Base-by-base conservation (phyloP, 64 coral and sea anemone genomes). In the Montipora capricornis region DNA sequence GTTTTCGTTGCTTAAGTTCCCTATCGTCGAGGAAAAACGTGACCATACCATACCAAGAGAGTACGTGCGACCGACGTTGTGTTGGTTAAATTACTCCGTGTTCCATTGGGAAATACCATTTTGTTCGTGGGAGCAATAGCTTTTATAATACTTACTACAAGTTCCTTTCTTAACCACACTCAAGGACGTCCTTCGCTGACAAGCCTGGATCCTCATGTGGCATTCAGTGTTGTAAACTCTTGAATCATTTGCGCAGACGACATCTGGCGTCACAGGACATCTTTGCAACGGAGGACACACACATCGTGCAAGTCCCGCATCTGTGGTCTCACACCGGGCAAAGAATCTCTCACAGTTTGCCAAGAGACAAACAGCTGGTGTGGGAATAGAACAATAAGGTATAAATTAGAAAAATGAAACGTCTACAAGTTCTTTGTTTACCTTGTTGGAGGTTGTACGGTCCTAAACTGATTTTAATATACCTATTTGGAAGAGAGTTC, bases 201-300 rank as follows among this genome's bases (percentile, higher is more conserved):
- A 95, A 5, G 94, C 76, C 44, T 88, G 77, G 10, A 76, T 84
- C 15, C 53, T 92, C 94, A 95, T 88, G 55, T 92, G 94, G 8
- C 94, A 95, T 67, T 92, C 90, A 52, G 70, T 89, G 45, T 16
- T 12, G 29, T 95, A 95, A 20, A 78, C 64, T 19, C 77, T 87
- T 9, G 44, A n/a, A 47, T 95, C 89, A 75, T 59, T 92, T 2
- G 83, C 94, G 47, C 94, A 95, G 0, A 95, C 84, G 3, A 62
- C 76, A 75, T 89, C 90, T 51, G 8, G 44, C n/a, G 12, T 51
- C 19, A 80, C 47, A 20, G 90, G 62, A 20, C 94, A 95, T 0
- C 88, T 53, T 10, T 88, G 37, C 17, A 80, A 26, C 26, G 26
- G 45, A 48, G 94, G 94, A 59, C 94, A 95, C 5, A 81, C 49